Evolutionary conservation across 92 coral and sea anemone genomes (phyloP).

Genomic region (Phymanthus crucifer): DNA sequence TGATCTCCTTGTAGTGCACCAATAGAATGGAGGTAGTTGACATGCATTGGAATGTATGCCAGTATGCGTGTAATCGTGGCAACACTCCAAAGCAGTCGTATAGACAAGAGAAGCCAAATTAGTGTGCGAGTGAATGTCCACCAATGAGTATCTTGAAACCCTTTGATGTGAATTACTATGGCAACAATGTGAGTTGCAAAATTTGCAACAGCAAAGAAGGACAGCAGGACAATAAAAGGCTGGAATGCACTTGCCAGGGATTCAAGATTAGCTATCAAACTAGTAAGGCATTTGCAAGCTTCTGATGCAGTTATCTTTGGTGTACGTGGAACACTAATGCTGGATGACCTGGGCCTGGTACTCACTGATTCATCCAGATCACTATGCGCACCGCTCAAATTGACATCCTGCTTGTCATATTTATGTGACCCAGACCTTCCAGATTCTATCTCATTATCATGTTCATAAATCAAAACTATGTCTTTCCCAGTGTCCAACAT

Average conservation of each 20-base stretch:
- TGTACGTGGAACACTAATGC: conserved; percentile 54
- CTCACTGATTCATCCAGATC: conserved; percentile 33
- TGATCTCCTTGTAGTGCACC: conserved; percentile 68
- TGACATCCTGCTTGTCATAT: conserved; percentile 3
- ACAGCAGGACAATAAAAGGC: conserved; percentile 70
- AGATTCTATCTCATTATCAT: conserved; percentile 35
- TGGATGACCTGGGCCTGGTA: conserved; percentile 44
- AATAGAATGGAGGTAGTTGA: conserved; percentile 69
- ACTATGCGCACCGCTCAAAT: conserved; percentile 15
- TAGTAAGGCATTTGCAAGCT: conserved; percentile 68
- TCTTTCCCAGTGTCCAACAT: conserved; percentile 69
- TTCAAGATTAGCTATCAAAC: conserved; percentile 66
- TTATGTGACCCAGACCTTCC: neutral
- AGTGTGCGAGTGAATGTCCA: conserved; percentile 87
- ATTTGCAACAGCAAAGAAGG: conserved; percentile 84
- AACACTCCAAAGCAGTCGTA: conserved; percentile 84
- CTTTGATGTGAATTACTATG: conserved; percentile 44
- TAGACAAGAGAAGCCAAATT: conserved; percentile 78
- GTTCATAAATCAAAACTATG: conserved; percentile 64
- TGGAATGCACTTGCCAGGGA: conserved; percentile 67
- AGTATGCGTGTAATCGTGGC: conserved; percentile 70
- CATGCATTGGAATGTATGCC: conserved; percentile 70
- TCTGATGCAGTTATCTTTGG: conserved; percentile 55
- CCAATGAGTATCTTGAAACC: conserved; percentile 70
- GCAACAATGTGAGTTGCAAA: conserved; percentile 87